These are phyloP conservation scores for Eristalis arbustorum DNA, from an alignment of 2,888 invertebrate genomes.

Conservation along the genomic window DNA sequence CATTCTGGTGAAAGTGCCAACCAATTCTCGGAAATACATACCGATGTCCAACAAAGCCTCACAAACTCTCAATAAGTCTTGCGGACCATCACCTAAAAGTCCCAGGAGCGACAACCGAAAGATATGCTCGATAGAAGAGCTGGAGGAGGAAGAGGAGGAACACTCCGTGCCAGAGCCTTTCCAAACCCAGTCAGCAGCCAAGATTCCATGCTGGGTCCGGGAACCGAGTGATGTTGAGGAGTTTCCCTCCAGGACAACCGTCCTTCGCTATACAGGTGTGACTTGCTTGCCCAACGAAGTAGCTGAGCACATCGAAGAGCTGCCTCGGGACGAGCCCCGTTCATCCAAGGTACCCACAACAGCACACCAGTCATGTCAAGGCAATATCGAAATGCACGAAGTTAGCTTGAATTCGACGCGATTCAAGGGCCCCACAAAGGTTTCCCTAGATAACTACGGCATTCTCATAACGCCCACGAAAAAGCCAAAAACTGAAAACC, in stretches of 20 bases:
- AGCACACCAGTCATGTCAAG: conserved; percentile 6
- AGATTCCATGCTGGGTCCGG: conserved; percentile 19
- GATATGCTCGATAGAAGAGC: conserved; percentile 62
- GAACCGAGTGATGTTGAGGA: conserved; percentile 36
- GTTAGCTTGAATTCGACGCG: conserved; percentile 10
- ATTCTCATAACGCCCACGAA: conserved; percentile 63
- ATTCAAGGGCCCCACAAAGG: conserved; percentile 19
- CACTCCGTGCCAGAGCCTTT: background rate
- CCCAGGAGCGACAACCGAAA: conserved; percentile 20
- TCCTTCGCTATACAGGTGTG: background rate
- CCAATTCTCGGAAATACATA: background rate
- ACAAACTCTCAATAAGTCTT: conserved; percentile 12
- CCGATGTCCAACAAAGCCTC: background rate
- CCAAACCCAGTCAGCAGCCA: background rate
- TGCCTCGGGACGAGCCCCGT: background rate
- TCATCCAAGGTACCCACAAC: background rate
- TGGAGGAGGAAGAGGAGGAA: conserved; percentile 57
- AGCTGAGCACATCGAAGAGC: background rate
- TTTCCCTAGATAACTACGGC: conserved; percentile 65
- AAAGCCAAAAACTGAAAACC: conserved; percentile 41
- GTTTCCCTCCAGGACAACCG: conserved; percentile 47
- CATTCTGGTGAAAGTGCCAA: conserved; percentile 77
- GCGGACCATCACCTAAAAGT: background rate
- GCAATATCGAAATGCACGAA: conserved; percentile 49
- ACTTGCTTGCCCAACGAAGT: conserved; percentile 46